Percentiles rank a stretch among this genome's conserved stretches.
These are phyloP conservation scores for Mizuhopecten yessoensis DNA, from an alignment of 1,140 invertebrate genomes.

Conservation along the genomic window DNA sequence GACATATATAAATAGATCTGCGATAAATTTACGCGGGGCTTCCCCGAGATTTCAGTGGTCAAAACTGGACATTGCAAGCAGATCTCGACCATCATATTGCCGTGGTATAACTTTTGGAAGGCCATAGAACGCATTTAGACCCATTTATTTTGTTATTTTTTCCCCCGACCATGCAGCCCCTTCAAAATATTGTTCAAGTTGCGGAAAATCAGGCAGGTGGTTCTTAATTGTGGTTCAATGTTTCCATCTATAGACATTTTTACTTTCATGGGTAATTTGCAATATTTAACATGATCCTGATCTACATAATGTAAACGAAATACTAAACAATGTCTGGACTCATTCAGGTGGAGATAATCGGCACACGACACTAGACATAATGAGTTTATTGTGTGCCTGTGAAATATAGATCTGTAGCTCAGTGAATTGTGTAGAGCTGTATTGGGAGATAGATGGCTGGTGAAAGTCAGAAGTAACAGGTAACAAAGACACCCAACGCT, in stretches of 20 bases:
- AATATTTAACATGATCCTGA: not conserved
- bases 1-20: too few species aligned
- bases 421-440: too few species aligned
- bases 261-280: slow-evolving; percentile 19
- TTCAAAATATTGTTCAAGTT: too few species aligned
- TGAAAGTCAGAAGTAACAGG: not conserved
- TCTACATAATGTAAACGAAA: not conserved
- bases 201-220: not conserved
- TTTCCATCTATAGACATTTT: not conserved
- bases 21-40: too few species aligned
- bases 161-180: too few species aligned
- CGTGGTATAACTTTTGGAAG: too few species aligned
- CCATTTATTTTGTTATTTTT: too few species aligned
- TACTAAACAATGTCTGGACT: not conserved
- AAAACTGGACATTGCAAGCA: too few species aligned
- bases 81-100: too few species aligned
- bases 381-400: not conserved
- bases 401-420: slow-evolving; percentile 5
- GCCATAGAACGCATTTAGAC: too few species aligned
- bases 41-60: too few species aligned
- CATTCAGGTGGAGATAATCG: slow-evolving; percentile 32
- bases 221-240: not conserved
- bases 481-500: not conserved
- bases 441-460: not conserved
- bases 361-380: not conserved